Evolutionary conservation across 1,140 invertebrate species (phyloP).

Genomic region (Rhynchophorus ferrugineus): DNA sequence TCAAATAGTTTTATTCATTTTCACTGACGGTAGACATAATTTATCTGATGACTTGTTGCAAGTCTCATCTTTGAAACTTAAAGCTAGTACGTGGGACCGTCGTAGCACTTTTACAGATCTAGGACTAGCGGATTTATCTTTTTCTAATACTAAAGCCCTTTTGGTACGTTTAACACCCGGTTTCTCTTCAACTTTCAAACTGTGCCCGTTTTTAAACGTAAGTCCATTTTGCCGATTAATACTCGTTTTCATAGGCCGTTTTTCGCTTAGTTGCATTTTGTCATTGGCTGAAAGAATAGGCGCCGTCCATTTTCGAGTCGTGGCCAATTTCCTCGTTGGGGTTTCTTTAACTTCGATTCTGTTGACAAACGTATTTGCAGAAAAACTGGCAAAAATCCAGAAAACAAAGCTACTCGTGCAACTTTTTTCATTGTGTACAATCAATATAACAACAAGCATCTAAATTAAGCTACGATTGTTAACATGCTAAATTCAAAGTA

Average conservation of each 20-base stretch:
- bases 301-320: slow-evolving; percentile 17
- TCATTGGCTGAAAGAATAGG: slow-evolving; percentile 13
- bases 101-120: slow-evolving; percentile 36
- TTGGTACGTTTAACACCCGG: slow-evolving; percentile 33
- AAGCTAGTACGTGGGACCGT: slow-evolving; percentile 24
- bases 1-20: slow-evolving; percentile 31
- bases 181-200: slow-evolving; percentile 19
- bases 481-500: background rate
- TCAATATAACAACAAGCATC: background rate
- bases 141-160: slow-evolving; percentile 32
- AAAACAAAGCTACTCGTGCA: slow-evolving; percentile 5
- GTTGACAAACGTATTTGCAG: slow-evolving; percentile 31
- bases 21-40: slow-evolving; percentile 28
- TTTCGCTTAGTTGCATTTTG: slow-evolving; percentile 21
- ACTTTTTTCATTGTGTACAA: background rate
- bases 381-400: background rate
- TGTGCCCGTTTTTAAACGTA: slow-evolving; percentile 15
- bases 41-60: slow-evolving; percentile 16
- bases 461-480: background rate
- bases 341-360: slow-evolving; percentile 34
- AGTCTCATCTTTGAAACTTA: slow-evolving; percentile 19
- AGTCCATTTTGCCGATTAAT: slow-evolving; percentile 13
- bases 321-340: slow-evolving; percentile 17
- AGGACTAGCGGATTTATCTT: slow-evolving; percentile 33
- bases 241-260: slow-evolving; percentile 14